Base-by-base conservation (phyloP, 1,140 invertebrate genomes). In the Xylocopa sonorina region DNA sequence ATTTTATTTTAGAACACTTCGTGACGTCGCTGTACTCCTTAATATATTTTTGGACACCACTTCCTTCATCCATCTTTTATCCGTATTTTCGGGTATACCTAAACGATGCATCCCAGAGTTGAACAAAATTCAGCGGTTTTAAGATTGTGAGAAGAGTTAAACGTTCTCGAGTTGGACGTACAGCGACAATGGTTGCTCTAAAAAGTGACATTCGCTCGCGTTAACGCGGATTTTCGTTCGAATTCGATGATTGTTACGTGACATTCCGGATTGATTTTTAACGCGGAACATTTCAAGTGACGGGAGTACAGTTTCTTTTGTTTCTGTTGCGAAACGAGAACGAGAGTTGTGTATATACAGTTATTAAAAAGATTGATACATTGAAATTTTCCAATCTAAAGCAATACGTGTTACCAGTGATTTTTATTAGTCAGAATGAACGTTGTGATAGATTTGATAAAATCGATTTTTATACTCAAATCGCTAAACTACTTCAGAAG, bases 11-110 rank as follows among this genome's bases (percentile, higher is more conserved):
- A 24, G n/a, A 72, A 5, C 53, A 24, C 21, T 76, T 81, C 67
- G 72, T 64, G 83, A 57, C 78, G 67, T 80, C 50, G 16, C 64
- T 81, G 78, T 24, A 50, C 64, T 77, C 55, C 71, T 51, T 77
- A 16, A 51, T 84, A 85, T 85, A 85, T 85, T 85, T 85, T 85
- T 85, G 10, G 82, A 85, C 75, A 68, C 77, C 73, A 76, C 60
- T 84, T 84, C 82, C 62, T 81, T 81, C 46, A 27, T 48, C 34
- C 58, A 29, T 29, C 53, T 53, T 74, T 80, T 75, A 43, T 32
- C 46, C 64, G n/a, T 63, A 24, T 74, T n/a, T 71, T 32, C 55
- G 18, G 64, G 46, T 51, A 24, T 55, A 46, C 48, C 69, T 29
- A 79, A n/a, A 74, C 57, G 27, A 74, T 73, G 55, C 58, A 71